Base-by-base conservation (phyloP, 2,797 vertebrate species). In the Gorsachius magnificus region DNA sequence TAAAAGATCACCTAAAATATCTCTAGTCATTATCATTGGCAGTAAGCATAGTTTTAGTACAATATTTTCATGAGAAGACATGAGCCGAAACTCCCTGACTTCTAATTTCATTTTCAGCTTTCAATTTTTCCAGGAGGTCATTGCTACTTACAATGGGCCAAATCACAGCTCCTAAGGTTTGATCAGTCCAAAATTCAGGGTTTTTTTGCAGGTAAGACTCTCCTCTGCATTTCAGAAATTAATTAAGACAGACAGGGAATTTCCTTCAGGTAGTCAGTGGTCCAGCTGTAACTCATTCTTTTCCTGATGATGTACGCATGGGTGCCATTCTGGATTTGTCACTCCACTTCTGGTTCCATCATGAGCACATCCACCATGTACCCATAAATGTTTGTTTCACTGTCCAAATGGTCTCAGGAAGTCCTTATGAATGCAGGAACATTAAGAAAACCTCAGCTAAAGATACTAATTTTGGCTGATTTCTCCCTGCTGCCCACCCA, bases 231-330 rank as follows among this genome's bases (percentile, higher is more conserved):
- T 66, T 80, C 60, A 75, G 60, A 87, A 90, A 53, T 50, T 38
- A 25, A 46, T 45, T 35, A 75, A 66, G n/a, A 33, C 4, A 60
- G 31, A 45, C 6, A 13, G 35, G 13, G 13, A 60, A 66, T 70
- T 74, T 70, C 16, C 45, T 90, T 94, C 56, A 26, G 36, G 53
- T 56, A 74, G 33, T n/a, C 46, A 78, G 35, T 18, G 13, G 33
- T 69, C 72, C 71, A 56, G 48, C 35, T 36, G 26, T 77, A 85
- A 10, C 29, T 74, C 54, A 6, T 36, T 90, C 70, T 64, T 75
- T 75, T 79, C 28, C 36, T 57, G 63, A 31, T 31, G 33, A 74
- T 28, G 14, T 50, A 22, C 0, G 0, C 17, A 29, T 24, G 16
- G 63, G 57, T 36, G 9, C 9, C 51, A 20, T 24, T 89, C 65